These are phyloP conservation scores for Clamator glandarius DNA, from an alignment of 2,797 vertebrate species.

Conservation along the genomic window DNA sequence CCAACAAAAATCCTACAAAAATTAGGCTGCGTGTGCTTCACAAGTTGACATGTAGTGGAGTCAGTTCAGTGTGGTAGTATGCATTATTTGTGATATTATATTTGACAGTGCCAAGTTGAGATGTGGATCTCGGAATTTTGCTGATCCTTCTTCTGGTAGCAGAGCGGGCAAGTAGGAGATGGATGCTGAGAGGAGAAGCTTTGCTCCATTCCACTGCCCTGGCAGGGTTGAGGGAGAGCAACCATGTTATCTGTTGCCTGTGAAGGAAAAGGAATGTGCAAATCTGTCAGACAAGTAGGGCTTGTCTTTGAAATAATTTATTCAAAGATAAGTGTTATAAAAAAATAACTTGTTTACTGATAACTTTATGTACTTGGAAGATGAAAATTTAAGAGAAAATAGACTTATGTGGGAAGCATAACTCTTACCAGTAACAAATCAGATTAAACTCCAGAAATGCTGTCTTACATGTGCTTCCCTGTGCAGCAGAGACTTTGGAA, in stretches of 20 bases:
- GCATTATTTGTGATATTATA: background rate
- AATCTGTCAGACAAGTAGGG: background rate
- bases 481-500: background rate
- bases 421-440: background rate
- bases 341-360: background rate
- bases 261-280: background rate
- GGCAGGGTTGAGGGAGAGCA: background rate
- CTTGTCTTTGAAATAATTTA: background rate
- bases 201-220: rapidly evolving
- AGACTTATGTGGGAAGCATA: background rate
- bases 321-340: background rate
- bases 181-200: background rate
- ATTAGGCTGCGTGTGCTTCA: background rate
- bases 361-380: background rate
- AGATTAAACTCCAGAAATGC: background rate
- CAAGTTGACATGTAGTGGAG: background rate
- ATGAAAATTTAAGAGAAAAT: background rate
- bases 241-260: background rate
- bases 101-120: background rate
- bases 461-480: background rate
- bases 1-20: background rate
- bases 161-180: background rate
- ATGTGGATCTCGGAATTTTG: background rate
- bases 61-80: background rate
- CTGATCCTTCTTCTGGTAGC: background rate